Base-by-base conservation (phyloP, 1,140 invertebrate species). In the Drosophila biarmipes region DNA sequence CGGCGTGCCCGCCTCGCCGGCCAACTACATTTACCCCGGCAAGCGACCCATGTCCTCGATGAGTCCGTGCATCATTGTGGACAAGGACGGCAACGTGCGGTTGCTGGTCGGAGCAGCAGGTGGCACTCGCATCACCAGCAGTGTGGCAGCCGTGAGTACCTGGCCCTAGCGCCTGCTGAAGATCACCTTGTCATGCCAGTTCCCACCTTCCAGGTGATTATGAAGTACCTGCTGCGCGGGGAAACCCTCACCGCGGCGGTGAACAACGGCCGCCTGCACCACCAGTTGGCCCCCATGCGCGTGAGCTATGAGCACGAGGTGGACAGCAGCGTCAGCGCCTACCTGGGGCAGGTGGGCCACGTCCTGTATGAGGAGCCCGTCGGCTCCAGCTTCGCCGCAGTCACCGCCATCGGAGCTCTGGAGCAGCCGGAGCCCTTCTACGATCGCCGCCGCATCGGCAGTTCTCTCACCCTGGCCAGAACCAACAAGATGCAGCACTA, bases 41-140 rank as follows among this genome's bases (percentile, higher is more conserved):
- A 99, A 99, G 92, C 93, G 97, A n/a, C 96, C 98, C 0, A 92
- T 99, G 69, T 99, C 98, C 0, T 99, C 98, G 2, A 99, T 99
- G 97, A 95, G 94, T 84, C 98, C 99, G 0, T 93, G 96, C 3
- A 95, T 99, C 34, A 93, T 99, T n/a, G 93, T 96, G 0, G 95
- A 98, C 79, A 78, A 86, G n/a, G 92, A 95, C 73, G 96, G 96
- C 6, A 94, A 97, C 76, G 96, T 96, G 0, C 94, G 94, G 73
- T 92, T 98, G 84, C 95, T 98, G 0, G 94, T 98, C 42, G 98
- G 98, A 8, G 97, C 96, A 3, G 96, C 98, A 29, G 98, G 98
- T 54, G 98, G 98, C 6, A 97, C 97, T 0, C 96, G 96, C 91
- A 99, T 99, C 48, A 97, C 96, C 2, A 97, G 97, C 6, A 94